Evolutionary conservation across 2,797 vertebrate species (phyloP), one percentile per base, ranked within the genome.

Genomic region (Hozukius guyotensis): DNA sequence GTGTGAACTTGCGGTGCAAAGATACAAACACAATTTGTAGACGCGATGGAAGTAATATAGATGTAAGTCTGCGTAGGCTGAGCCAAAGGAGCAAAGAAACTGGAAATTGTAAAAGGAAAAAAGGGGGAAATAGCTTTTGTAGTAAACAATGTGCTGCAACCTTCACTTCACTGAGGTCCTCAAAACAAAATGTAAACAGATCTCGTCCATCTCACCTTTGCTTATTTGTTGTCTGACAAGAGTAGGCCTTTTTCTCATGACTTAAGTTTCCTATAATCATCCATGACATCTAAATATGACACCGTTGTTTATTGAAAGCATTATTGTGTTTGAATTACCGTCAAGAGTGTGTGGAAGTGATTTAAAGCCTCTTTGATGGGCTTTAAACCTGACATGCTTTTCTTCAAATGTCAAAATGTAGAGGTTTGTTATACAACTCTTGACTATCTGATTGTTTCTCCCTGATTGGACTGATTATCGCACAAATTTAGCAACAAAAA

Each of bases 251-350:
- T 61, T 77, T 74, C 67, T 72, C 79, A 55, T 82, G 55, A 81
- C 75, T 65, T 14, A 76, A 76, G 55, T 82, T 75, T 81, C 63
- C 67, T 63, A 64, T 88, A 92, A 90, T 89, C 77, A 77, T 80
- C 55, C 78, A 60, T 89, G 91, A 92, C 83, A 83, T 90, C 67
- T 78, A 52, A 85, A 84, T 78, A 83, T 74, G 77, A 88, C 81
- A 65, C 46, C 18, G 20, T 68, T 93, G 88, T 92, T 93, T 92
- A 89, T 29, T 81, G 74, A 85, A 85, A 84, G 31, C 61, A 64
- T 87, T 83, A 72, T 62, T 86, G 79, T 91, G 85, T 87, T 91
- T 91, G 72, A 88, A 78, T 81, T 72, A 66, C 75, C 75, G 60
- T 89, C 87, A 6, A 90, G 74, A 82, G 79, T 73, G 78, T 70